Base-by-base conservation (phyloP, 2,888 invertebrate species). In the Pseudeuparius sepicola region DNA sequence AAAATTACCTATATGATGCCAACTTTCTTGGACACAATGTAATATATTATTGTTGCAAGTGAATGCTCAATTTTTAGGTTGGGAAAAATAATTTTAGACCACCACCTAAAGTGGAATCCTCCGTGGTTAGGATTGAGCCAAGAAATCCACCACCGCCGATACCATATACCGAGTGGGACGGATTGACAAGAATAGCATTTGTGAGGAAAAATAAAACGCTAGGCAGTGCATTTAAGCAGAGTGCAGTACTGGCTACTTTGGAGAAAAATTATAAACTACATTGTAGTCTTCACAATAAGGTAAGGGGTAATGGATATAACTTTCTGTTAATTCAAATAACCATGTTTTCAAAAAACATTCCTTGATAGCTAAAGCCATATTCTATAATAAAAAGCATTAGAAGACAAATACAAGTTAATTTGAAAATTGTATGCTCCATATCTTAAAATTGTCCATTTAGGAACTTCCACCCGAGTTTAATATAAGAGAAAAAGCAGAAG, bases 101-200 rank as follows among this genome's bases (percentile, higher is more conserved):
- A 11, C 97, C 98, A 24, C 98, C 98, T 4, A 97, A 97, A 72
- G 97, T 99, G 1, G 98, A 99, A 61, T 97, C 97, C 0, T 88
- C 87, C 63, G 97, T 99, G 2, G 94, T 99, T 0, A 71, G 98
- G 53, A 82, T 99, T 56, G 97, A 98, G 58, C 98, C 98, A 0
- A 76, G 84, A 54, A 94, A 94, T 66, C 98, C 98, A 13, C 92
- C 96, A 18, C 97, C 97, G 4, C 83, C 88, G 1, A 85, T 98
- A 6, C 87, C 92, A 59, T 97, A 89, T 63, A 77, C 84, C 49
- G 97, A 99, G 67, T 99, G 97, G 98, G 98, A 98, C 68, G 96
- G 97, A 5, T 65, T 98, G 18, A 86, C 96, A 0, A 73, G 97
- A 50, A 88, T 98, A 53, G 88, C 85, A 16, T 98, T 98, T 66